Conservation (phyloP, 1,140 invertebrate genomes). For the Plodia interpunctella region DNA sequence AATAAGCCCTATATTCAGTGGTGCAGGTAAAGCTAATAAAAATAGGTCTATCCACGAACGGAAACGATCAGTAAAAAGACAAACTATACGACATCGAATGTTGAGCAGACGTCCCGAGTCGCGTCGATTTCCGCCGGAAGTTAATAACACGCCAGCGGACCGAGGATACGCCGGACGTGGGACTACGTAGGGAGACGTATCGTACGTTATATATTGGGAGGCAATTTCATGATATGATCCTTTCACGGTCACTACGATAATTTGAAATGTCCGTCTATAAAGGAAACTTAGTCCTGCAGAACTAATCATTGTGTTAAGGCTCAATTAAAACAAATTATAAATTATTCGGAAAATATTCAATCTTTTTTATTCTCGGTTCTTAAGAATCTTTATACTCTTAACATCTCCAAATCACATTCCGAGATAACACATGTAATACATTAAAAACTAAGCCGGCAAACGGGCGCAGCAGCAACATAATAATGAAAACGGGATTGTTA, state of each 20-base stretch:
- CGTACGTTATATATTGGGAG: too few species aligned
- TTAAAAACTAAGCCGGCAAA: slow-evolving; percentile 17
- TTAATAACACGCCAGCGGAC: slow-evolving; percentile 40
- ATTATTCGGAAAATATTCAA: too few species aligned
- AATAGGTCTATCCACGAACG: slow-evolving; percentile 15
- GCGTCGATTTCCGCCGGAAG: slow-evolving; percentile 57
- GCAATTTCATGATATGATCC: too few species aligned
- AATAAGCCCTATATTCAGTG: too few species aligned
- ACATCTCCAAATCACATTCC: neutral
- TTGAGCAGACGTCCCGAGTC: slow-evolving; percentile 8
- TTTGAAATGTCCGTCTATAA: too few species aligned
- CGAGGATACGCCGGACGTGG: too few species aligned
- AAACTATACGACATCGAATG: slow-evolving; percentile 1
- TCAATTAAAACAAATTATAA: too few species aligned
- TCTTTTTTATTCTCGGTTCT: too few species aligned
- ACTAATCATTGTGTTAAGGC: too few species aligned
- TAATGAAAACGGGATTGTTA: slow-evolving; percentile 21
- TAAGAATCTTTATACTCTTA: neutral
- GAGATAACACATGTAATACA: slow-evolving; percentile 6
- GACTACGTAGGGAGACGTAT: too few species aligned
- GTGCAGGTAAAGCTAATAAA: neutral
- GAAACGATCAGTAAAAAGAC: slow-evolving; percentile 20
- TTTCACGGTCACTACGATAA: too few species aligned
- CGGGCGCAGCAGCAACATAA: slow-evolving; percentile 14
- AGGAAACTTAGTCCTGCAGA: too few species aligned